These are phyloP conservation scores for Pocillopora damicornis DNA, from an alignment of 64 coral and sea anemone genomes.

Conservation along the genomic window DNA sequence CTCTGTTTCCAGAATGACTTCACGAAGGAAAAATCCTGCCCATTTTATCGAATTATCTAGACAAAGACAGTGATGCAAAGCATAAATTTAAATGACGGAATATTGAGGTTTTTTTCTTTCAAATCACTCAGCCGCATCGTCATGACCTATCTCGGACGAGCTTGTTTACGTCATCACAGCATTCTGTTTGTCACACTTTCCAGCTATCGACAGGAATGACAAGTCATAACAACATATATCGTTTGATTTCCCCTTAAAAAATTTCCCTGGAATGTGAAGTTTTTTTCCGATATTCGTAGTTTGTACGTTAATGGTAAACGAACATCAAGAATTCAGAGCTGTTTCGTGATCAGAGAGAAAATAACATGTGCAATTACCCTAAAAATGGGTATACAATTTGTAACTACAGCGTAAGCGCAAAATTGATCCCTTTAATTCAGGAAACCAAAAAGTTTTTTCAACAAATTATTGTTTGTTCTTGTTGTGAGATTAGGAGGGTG, in stretches of 20 bases:
- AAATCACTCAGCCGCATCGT: neutral
- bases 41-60: constrained; percentile 1
- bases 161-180: constrained; percentile 3
- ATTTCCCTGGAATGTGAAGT: neutral
- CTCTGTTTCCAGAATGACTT: neutral
- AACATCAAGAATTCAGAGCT: neutral
- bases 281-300: no score
- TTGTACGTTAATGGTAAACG: neutral
- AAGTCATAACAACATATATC: neutral
- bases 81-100: neutral
- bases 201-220: neutral
- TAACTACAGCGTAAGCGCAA: neutral
- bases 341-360: neutral
- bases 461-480: neutral
- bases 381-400: neutral
- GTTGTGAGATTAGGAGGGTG: neutral
- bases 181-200: neutral
- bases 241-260: neutral
- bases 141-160: neutral
- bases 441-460: neutral
- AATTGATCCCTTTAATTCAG: constrained; percentile 1
- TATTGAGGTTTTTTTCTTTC: constrained; percentile 10
- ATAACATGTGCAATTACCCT: neutral
- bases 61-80: constrained; percentile 2
- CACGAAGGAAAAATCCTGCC: neutral